Evolutionary conservation across 2,113 vertebrate genomes (phyloP), one percentile per base, ranked within the genome.

Genomic region (Lepus europaeus): DNA sequence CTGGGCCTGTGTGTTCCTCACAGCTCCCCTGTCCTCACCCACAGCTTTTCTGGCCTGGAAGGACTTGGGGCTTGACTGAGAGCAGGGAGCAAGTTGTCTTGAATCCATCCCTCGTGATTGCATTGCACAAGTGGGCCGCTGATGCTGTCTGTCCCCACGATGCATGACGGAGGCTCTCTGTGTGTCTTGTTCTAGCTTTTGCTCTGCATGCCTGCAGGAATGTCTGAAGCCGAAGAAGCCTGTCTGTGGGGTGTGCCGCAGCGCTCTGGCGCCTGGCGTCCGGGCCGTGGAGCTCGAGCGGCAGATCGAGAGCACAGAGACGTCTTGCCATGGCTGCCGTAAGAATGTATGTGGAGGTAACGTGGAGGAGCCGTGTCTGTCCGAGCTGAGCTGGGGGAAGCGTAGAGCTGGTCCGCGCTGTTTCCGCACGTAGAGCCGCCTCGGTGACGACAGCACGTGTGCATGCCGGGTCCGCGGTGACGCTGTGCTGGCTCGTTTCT

Each of bases 211-310:
- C 98, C 99, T 99, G 97, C 99, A 99, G 98, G 99, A 99, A 88
- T 99, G 99, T 94, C 98, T 99, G 95, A 99, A 99, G 95, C 99
- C 99, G 82, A 99, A 99, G 93, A 99, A 99, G 92, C 99, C 99
- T 0, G 98, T 99, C 17, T 99, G 99, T 96, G 99, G 99, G 0
- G 99, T 99, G 92, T 99, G 99, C 97, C 98, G 99, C 97, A 98
- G 99, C 20, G 97, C 98, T 56, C 98, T 99, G 93, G 97, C 97
- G 0, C 95, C 98, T 39, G 99, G 99, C 79, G 98, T 98, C 90
- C 99, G 98, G 97, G 99, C 98, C 17, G 82, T 95, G 68, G 98
- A 99, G 72, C 95, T 99, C 68, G 99, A 99, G 96, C 98, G 98
- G 78, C 98, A 99, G 87, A 99, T 99, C 63, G 99, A 99, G 86